Conservation (phyloP, 2,113 vertebrate genomes). For the Tretioscincus oriximinensis region DNA sequence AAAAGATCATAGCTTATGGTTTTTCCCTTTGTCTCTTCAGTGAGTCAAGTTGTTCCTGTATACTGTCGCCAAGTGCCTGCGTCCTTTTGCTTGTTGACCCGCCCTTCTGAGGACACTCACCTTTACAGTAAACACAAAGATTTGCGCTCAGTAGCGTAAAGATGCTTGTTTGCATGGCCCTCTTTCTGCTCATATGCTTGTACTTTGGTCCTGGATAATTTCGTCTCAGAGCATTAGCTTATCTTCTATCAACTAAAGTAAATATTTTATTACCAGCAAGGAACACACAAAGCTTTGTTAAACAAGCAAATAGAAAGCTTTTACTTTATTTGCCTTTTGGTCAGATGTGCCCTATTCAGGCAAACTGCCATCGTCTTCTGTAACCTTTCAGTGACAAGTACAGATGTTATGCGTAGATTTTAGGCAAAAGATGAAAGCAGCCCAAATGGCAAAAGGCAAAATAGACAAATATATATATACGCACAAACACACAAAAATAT, state of each 20-base stretch:
- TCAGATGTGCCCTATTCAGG: slow-evolving; percentile 1
- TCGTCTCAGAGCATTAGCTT: slow-evolving; percentile 36
- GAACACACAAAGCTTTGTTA: background rate
- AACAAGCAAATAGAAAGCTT: slow-evolving; percentile 1
- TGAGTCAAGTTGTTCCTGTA: background rate
- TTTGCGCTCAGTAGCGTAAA: slow-evolving; percentile 50
- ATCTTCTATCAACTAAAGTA: slow-evolving; percentile 20
- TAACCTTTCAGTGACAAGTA: background rate
- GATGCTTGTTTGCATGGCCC: slow-evolving; percentile 23
- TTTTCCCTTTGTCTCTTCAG: slow-evolving; percentile 3
- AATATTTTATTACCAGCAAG: slow-evolving; percentile 34
- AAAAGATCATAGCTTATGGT: background rate
- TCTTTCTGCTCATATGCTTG: slow-evolving; percentile 1
- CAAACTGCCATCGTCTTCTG: background rate
- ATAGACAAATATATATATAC: too few relatives aligned
- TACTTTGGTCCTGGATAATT: slow-evolving; percentile 61
- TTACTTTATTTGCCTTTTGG: slow-evolving; percentile 7
- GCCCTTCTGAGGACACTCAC: slow-evolving; percentile 10
- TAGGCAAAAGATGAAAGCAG: background rate
- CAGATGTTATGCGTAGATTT: background rate
- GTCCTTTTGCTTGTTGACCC: background rate
- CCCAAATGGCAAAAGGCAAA: background rate
- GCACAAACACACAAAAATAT: background rate
- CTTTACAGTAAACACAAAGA: slow-evolving; percentile 33
- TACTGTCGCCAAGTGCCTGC: background rate